Base-by-base conservation (phyloP, 2,797 vertebrate species). In the Lithobates pipiens region DNA sequence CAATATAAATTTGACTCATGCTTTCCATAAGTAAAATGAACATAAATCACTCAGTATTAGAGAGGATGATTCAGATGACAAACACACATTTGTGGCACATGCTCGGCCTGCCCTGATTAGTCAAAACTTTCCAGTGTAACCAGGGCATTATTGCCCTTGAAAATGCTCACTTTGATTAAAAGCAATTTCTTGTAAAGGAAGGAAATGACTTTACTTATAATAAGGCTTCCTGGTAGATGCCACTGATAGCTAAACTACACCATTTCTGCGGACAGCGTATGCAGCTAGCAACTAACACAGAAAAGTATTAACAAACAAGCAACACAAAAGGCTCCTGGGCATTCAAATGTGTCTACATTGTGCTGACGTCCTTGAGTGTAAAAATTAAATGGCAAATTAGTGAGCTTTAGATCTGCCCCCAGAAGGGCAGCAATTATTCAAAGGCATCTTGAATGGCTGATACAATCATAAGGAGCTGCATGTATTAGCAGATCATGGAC, bases 1-100 rank as follows among this genome's bases (percentile, higher is more conserved):
- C 27, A 73, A 36, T 83, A 76, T 68, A 42, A 61, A 61, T 61
- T 73, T 82, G 44, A 71, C 80, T 82, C 80, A 65, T 21, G n/a
- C 7, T 72, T 82, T 82, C 80, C 80, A 73, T 74, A 73, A 36
- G 46, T 27, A 61, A 25, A 72, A 57, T n/a, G 15, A 73, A 8
- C 61, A 63, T 42, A 74, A 74, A 82, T 74, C 80, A 82, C 42
- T 74, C 72, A 74, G 39, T 74, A 50, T 34, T 63, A 63, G n/a
- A 61, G n/a, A 42, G 25, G 78, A 81, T 81, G 80, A 73, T 36
- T 63, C 54, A 73, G 6, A 69, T 69, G 65, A 67, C 76, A 77
- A 39, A 34, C 36, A 34, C 21, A 21, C 21, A 23, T 73, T 61
- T 39, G 54, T 42, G 80, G 70, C 70, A 73, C 70, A 65, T 65